phyloP scores from a whole-genome alignment of 92 coral and sea anemone genomes.

The Montipora capitata region DNA sequence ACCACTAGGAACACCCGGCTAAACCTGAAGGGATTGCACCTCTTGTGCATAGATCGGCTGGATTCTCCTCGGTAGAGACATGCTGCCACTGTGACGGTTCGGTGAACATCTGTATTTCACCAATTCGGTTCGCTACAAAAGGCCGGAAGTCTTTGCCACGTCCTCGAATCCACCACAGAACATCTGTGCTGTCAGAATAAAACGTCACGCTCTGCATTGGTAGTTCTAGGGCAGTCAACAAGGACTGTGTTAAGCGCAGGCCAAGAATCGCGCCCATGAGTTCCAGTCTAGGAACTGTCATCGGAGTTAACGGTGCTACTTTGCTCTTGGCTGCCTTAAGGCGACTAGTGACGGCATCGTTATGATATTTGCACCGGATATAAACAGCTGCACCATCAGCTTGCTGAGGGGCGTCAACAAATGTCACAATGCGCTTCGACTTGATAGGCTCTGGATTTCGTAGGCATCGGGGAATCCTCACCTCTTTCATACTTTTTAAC shows the following conservation, averaged over 20 bases:
- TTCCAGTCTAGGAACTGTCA: slow-evolving; percentile 77
- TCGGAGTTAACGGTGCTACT: slow-evolving; percentile 71
- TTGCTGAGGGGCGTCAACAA: slow-evolving; percentile 68
- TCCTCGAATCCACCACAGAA: slow-evolving; percentile 74
- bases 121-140: too few relatives aligned
- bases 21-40: slow-evolving; percentile 45
- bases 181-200: slow-evolving; percentile 72
- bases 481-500: not conserved
- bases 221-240: slow-evolving; percentile 31
- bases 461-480: slow-evolving; percentile 46
- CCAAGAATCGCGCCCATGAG: slow-evolving; percentile 68
- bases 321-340: slow-evolving; percentile 73
- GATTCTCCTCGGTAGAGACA: slow-evolving; percentile 69
- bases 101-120: slow-evolving; percentile 69
- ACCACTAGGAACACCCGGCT: slow-evolving; percentile 47
- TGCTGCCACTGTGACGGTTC: slow-evolving; percentile 75
- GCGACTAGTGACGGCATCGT: slow-evolving; percentile 37
- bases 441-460: slow-evolving; percentile 38
- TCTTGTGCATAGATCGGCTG: slow-evolving; percentile 72
- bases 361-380: slow-evolving; percentile 36
- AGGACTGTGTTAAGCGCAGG: slow-evolving; percentile 48
- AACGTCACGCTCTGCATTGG: slow-evolving; percentile 44
- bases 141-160: slow-evolving; percentile 70
- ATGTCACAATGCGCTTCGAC: slow-evolving; percentile 47
- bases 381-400: slow-evolving; percentile 74